Percentiles rank a stretch among this genome's conserved stretches.
Evolutionary conservation across 2,888 invertebrate species (phyloP).

Genomic region (Malthinus seriepunctatus): DNA sequence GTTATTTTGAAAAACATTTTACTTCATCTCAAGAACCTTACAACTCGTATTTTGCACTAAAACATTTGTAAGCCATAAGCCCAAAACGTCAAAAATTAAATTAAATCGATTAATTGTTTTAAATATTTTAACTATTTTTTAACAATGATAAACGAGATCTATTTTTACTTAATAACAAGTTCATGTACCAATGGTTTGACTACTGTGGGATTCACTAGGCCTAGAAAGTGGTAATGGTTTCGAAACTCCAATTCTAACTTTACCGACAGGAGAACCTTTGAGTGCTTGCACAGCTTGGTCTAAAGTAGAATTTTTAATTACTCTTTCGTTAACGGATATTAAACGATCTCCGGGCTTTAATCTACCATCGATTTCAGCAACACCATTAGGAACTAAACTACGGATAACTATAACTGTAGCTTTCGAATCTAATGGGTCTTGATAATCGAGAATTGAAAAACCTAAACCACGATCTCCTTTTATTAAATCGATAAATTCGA

Average conservation of each 20-base stretch:
- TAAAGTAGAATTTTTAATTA: constrained; percentile 87
- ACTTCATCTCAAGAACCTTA: too few relatives aligned
- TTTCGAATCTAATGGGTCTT: constrained; percentile 94
- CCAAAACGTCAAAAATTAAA: too few relatives aligned
- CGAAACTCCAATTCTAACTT: constrained; percentile 90
- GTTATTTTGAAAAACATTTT: too few relatives aligned
- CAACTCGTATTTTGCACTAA: too few relatives aligned
- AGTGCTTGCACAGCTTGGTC: constrained; percentile 95
- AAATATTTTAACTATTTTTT: too few relatives aligned
- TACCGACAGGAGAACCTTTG: constrained; percentile 90
- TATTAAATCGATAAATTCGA: constrained; percentile 86
- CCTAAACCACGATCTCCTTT: constrained; percentile 97
- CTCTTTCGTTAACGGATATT: constrained; percentile 87
- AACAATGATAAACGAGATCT: too few relatives aligned
- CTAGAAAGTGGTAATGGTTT: constrained; percentile 65
- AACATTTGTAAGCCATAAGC: too few relatives aligned
- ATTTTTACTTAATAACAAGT: background rate
- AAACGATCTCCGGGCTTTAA: constrained; percentile 92
- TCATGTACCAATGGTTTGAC: constrained; percentile 32
- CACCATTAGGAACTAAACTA: constrained; percentile 96
- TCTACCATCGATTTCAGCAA: constrained; percentile 93
- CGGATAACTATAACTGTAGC: constrained; percentile 87
- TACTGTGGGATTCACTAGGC: constrained; percentile 33
- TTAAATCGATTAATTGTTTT: too few relatives aligned
- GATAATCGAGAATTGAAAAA: constrained; percentile 97